Evolutionary conservation across 2,113 vertebrate species (phyloP).

Genomic region (Microcebus lehilahytsara): DNA sequence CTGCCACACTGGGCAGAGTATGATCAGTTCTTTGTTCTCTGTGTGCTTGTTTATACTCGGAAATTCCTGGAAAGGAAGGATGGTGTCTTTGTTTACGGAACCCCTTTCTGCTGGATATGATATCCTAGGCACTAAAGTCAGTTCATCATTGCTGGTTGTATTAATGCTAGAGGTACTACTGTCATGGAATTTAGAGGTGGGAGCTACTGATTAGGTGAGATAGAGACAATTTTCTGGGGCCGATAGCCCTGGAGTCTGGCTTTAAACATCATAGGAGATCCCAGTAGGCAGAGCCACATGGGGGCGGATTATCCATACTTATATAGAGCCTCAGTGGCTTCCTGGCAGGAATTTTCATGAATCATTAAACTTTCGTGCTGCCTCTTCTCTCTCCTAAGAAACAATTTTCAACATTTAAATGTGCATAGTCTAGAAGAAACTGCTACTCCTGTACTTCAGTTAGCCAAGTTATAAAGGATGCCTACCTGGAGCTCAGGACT

Average conservation of each 20-base stretch:
- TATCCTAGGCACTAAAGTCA: not conserved
- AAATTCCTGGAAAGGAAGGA: not conserved
- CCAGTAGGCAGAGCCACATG: not conserved
- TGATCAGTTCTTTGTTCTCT: fast-evolving
- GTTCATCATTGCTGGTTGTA: not conserved
- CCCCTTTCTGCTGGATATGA: not conserved
- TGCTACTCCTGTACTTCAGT: not conserved
- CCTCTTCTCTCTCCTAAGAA: conserved; percentile 48
- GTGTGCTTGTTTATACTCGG: not conserved
- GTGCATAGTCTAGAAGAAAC: not conserved
- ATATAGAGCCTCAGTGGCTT: not conserved
- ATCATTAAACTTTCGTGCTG: not conserved
- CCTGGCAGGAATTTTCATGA: conserved; percentile 17
- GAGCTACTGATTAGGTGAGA: not conserved
- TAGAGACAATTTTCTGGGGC: not conserved
- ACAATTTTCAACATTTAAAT: not conserved
- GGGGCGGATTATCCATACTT: not conserved
- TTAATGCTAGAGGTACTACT: not conserved
- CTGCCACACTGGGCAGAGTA: fast-evolving
- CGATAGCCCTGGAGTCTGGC: not conserved
- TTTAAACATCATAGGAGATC: not conserved
- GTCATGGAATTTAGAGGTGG: not conserved
- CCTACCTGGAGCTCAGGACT: not conserved
- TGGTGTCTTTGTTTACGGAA: not conserved
- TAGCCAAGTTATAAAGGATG: not conserved